Percentiles rank a stretch among this genome's conserved stretches.
phyloP scores from a whole-genome alignment of 2,113 vertebrate genomes.

The Prietella phreatophila region DNA sequence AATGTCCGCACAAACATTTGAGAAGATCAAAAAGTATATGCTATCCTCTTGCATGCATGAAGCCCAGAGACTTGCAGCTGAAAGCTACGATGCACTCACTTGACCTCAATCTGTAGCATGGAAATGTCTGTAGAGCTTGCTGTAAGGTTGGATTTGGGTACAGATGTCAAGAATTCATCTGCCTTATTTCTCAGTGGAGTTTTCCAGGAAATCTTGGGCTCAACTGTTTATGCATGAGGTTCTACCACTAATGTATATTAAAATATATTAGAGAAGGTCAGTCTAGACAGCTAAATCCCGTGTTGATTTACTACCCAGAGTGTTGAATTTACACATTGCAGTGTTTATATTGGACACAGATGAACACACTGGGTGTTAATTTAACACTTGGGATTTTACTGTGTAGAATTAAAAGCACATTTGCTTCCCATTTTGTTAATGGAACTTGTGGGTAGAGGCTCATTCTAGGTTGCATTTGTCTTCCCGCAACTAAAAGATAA shows the following conservation, averaged over 20 bases:
- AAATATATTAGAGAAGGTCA: not conserved
- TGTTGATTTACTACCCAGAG: no score
- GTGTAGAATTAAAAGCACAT: not conserved
- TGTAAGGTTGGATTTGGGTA: not conserved
- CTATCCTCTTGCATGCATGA: not conserved
- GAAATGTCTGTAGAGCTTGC: not conserved
- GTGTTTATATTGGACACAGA: no score
- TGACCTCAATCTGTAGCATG: not conserved
- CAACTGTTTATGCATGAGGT: not conserved
- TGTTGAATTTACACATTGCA: no score
- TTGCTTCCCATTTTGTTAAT: constrained; percentile 5
- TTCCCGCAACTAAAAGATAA: not conserved
- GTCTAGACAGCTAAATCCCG: not conserved
- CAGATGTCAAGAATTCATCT: constrained; percentile 11
- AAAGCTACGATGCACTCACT: not conserved
- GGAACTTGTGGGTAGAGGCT: not conserved
- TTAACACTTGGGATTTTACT: no score
- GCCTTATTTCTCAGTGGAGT: constrained; percentile 4
- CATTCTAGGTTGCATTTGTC: not conserved
- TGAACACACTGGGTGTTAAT: no score
- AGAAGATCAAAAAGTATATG: not conserved
- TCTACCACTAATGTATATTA: not conserved
- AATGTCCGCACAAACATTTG: not conserved
- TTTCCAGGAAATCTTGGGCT: not conserved
- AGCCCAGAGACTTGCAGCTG: not conserved